phyloP scores from a whole-genome alignment of 2,888 invertebrate genomes.

The Pyrrhia umbra region DNA sequence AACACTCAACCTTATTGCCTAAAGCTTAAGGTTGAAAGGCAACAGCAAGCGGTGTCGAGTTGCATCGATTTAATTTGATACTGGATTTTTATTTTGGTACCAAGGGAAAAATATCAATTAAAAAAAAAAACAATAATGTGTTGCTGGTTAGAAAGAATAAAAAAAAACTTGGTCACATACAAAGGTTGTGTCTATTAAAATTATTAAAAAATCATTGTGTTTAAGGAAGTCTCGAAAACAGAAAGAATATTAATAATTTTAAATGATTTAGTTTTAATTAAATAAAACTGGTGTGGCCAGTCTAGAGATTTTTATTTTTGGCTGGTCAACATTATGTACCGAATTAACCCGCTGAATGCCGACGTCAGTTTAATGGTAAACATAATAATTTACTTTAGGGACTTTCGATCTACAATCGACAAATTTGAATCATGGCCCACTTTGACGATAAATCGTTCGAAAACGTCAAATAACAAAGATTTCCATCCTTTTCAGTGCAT shows the following conservation, averaged over 20 bases:
- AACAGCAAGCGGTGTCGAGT: too few relatives aligned
- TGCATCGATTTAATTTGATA: too few relatives aligned
- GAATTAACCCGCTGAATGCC: constrained; percentile 33
- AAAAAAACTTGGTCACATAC: background rate
- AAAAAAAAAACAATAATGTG: too few relatives aligned
- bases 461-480: too few relatives aligned
- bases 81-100: too few relatives aligned
- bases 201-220: background rate
- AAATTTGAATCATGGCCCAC: too few relatives aligned
- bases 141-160: too few relatives aligned
- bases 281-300: background rate
- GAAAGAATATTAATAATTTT: background rate
- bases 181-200: constrained; percentile 1
- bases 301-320: constrained; percentile 14
- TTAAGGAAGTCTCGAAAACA: background rate
- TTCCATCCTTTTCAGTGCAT: too few relatives aligned
- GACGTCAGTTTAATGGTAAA: background rate
- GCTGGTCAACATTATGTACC: background rate
- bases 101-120: too few relatives aligned
- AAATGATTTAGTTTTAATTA: background rate
- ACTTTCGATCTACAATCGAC: too few relatives aligned
- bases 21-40: background rate
- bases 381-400: background rate
- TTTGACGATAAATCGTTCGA: too few relatives aligned
- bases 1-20: background rate